Evolutionary conservation across 1,140 invertebrate genomes (phyloP).

Genomic region (Kradibia gibbosae): DNA sequence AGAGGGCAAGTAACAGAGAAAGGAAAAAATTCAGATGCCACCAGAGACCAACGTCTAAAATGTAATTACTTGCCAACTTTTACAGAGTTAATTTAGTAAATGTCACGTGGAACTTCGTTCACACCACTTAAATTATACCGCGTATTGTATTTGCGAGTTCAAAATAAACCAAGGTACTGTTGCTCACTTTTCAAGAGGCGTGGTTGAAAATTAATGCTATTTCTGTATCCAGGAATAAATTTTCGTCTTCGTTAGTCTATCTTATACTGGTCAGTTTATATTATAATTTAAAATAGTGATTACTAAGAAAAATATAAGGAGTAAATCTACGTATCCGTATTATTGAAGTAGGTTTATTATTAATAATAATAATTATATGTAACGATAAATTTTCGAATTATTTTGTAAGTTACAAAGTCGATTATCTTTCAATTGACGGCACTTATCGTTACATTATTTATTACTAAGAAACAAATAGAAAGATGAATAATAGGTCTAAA

Average conservation of each 20-base stretch:
- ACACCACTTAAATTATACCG: not conserved
- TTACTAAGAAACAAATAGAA: too few species aligned
- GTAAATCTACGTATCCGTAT: too few species aligned
- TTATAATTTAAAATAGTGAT: too few species aligned
- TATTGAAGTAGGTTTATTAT: too few species aligned
- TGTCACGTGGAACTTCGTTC: conserved; percentile 28
- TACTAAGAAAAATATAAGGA: too few species aligned
- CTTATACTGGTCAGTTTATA: too few species aligned
- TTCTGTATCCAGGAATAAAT: not conserved
- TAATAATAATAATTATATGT: too few species aligned
- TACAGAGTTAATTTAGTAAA: conserved; percentile 47
- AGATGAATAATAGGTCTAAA: too few species aligned
- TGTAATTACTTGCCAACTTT: conserved; percentile 50
- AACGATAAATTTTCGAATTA: too few species aligned
- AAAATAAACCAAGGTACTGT: conserved; percentile 38
- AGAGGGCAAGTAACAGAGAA: conserved; percentile 26
- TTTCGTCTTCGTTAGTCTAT: not conserved
- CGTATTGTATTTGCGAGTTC: conserved; percentile 29
- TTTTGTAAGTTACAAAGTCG: too few species aligned
- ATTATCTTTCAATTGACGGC: too few species aligned
- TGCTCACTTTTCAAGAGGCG: not conserved
- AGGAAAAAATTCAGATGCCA: conserved; percentile 15
- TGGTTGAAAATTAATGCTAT: conserved; percentile 40
- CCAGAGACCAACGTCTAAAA: conserved; percentile 43
- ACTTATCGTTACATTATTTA: too few species aligned